phyloP scores from a whole-genome alignment of 2,113 vertebrate genomes.

The Lampris incognitus region DNA sequence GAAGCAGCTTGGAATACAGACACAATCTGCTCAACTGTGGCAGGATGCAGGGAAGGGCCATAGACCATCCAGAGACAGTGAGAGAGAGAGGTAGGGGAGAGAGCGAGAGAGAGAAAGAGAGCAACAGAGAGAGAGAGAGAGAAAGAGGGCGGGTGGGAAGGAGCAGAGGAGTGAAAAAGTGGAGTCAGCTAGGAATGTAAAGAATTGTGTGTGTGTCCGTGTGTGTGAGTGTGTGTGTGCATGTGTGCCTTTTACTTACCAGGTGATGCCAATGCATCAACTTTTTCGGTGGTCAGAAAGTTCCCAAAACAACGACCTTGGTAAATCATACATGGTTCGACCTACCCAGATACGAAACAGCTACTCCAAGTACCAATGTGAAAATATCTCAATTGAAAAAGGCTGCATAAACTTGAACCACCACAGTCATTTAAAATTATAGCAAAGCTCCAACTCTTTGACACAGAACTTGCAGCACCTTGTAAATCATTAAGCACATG shows the following conservation, averaged over 20 bases:
- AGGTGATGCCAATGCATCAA: constrained; percentile 57
- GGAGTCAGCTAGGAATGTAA: constrained; percentile 88
- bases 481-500: too few relatives aligned
- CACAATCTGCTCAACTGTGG: constrained; percentile 99
- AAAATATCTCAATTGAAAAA: too few relatives aligned
- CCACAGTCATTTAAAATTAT: too few relatives aligned
- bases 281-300: constrained; percentile 21
- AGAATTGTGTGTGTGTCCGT: constrained; percentile 50
- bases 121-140: constrained; percentile 82
- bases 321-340: constrained; percentile 19
- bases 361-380: too few relatives aligned
- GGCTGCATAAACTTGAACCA: too few relatives aligned
- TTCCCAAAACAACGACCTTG: constrained; percentile 33
- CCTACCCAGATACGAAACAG: constrained; percentile 16
- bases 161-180: constrained; percentile 93
- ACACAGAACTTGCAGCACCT: too few relatives aligned
- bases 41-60: constrained; percentile 84
- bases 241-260: constrained; percentile 64
- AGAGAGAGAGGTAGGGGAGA: constrained; percentile 73
- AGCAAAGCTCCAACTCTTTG: too few relatives aligned
- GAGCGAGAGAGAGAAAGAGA: constrained; percentile 80
- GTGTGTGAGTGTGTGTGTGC: constrained; percentile 17
- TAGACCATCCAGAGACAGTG: constrained; percentile 87
- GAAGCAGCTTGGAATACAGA: constrained; percentile 98
- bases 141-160: constrained; percentile 86